These are phyloP conservation scores for Paracyclopina nana DNA, from an alignment of 1,140 invertebrate genomes.

Conservation along the genomic window DNA sequence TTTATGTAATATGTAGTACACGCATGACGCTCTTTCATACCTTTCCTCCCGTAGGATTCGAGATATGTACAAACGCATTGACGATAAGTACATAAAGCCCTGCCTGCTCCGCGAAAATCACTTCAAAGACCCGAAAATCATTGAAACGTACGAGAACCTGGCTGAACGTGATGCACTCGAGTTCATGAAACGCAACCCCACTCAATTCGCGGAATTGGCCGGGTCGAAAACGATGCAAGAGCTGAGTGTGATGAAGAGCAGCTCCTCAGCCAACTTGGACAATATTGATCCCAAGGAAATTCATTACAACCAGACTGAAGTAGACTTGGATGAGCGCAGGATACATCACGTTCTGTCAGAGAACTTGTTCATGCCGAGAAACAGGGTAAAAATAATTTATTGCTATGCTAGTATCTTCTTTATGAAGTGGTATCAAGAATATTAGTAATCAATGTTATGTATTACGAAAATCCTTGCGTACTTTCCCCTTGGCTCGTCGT, in stretches of 20 bases:
- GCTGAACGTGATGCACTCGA: slow-evolving; percentile 82
- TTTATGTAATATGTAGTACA: too few relatives aligned
- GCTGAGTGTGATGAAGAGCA: not conserved
- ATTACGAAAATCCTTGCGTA: too few relatives aligned
- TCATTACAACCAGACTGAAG: slow-evolving; percentile 73
- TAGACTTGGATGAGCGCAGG: slow-evolving; percentile 71
- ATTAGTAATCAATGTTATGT: too few relatives aligned
- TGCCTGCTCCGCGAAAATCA: slow-evolving; percentile 14
- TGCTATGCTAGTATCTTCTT: too few relatives aligned
- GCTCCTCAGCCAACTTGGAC: not conserved
- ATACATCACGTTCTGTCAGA: slow-evolving; percentile 60
- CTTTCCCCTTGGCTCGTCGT: too few relatives aligned
- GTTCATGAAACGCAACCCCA: slow-evolving; percentile 57
- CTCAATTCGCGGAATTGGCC: slow-evolving; percentile 27
- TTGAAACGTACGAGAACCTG: slow-evolving; percentile 79
- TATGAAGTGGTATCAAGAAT: too few relatives aligned
- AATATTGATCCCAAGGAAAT: slow-evolving; percentile 81
- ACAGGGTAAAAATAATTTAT: not conserved
- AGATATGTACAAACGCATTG: slow-evolving; percentile 12
- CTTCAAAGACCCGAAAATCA: slow-evolving; percentile 57
- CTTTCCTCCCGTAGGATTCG: not conserved
- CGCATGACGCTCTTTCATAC: too few relatives aligned
- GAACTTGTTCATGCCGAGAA: slow-evolving; percentile 8
- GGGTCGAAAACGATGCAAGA: not conserved
- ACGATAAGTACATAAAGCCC: slow-evolving; percentile 15